Evolutionary conservation across 2,113 vertebrate species (phyloP).

Genomic region (Nycticorax nycticorax): DNA sequence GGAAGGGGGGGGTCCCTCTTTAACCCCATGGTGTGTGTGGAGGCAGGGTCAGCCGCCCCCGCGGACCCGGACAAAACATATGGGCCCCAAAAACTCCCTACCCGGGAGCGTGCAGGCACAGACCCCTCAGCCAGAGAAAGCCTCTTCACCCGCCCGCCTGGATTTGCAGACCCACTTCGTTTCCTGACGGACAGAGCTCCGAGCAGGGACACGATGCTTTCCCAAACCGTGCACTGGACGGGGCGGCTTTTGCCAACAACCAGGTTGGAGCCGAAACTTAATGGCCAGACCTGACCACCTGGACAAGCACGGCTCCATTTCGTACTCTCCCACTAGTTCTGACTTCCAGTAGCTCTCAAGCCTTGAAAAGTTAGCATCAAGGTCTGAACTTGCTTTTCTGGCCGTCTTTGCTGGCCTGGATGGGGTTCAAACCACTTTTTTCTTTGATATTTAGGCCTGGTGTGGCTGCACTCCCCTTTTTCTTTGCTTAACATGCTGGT

Average conservation of each 20-base stretch:
- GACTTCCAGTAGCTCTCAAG: background rate
- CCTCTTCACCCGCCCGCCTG: background rate
- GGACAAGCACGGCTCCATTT: background rate
- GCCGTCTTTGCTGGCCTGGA: background rate
- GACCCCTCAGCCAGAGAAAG: background rate
- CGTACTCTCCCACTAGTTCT: background rate
- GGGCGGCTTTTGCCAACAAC: background rate
- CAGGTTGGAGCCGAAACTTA: background rate
- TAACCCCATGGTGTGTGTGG: rapidly evolving
- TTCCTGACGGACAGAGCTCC: background rate
- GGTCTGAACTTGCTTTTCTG: constrained; percentile 14
- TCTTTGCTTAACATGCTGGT: background rate
- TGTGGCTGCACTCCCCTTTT: background rate
- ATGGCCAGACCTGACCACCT: rapidly evolving
- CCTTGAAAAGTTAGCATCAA: background rate
- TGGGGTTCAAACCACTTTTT: background rate
- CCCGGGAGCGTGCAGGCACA: background rate
- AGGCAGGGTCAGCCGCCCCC: background rate
- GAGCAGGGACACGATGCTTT: rapidly evolving
- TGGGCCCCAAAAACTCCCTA: rapidly evolving
- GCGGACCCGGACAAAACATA: rapidly evolving
- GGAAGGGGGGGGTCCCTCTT: background rate
- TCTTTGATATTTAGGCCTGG: background rate
- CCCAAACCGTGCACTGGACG: rapidly evolving
- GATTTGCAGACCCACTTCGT: background rate